A percentile compares a stretch with the other conserved stretches of the same genome.
phyloP scores from a whole-genome alignment of 2,113 vertebrate genomes.

The Chloropsis hardwickii region DNA sequence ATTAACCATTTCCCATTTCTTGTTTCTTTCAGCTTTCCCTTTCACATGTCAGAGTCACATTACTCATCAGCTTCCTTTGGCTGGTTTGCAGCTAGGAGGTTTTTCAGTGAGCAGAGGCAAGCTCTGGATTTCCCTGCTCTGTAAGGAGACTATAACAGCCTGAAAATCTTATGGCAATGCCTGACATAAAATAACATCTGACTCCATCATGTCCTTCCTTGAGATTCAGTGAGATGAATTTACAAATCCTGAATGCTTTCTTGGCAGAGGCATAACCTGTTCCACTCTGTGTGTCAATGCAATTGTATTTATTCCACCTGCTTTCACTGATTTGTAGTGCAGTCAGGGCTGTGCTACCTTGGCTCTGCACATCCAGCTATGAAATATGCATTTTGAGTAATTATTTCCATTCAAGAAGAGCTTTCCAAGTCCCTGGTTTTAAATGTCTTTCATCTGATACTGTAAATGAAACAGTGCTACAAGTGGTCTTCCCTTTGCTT shows the following conservation, averaged over 20 bases:
- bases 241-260: background rate
- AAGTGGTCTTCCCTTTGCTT: background rate
- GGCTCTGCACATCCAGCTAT: background rate
- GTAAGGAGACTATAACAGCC: background rate
- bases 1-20: conserved; percentile 23
- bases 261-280: background rate
- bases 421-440: background rate
- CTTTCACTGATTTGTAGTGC: background rate
- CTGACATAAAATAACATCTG: background rate
- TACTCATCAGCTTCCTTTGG: conserved; percentile 12
- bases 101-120: background rate
- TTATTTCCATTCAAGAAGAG: background rate
- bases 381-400: background rate
- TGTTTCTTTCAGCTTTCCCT: conserved; percentile 41
- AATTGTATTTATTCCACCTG: background rate
- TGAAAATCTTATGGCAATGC: background rate
- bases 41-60: background rate
- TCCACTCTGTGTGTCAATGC: background rate
- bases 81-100: background rate
- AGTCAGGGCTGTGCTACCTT: background rate
- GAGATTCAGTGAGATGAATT: background rate
- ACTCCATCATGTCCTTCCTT: background rate
- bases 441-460: background rate
- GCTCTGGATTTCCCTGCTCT: background rate
- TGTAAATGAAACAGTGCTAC: background rate